Percentiles rank a stretch among this genome's conserved stretches.
These are phyloP conservation scores for Calephelis perditalis DNA, from an alignment of 2,888 invertebrate species.

Conservation along the genomic window DNA sequence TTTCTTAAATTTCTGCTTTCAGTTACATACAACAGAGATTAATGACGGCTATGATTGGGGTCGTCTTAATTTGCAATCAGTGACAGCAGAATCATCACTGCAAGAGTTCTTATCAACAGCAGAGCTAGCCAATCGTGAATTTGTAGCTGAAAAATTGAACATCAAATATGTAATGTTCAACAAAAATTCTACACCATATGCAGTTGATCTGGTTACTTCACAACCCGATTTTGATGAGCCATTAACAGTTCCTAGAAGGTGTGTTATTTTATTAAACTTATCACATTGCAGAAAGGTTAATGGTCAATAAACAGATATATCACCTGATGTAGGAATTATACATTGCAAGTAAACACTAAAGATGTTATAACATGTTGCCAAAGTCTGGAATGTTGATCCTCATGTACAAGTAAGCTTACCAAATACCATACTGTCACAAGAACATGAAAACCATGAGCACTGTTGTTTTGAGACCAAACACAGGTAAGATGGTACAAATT, in stretches of 20 bases:
- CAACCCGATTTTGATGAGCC: constrained; percentile 69
- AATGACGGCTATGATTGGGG: constrained; percentile 96
- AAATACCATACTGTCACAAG: too few relatives aligned
- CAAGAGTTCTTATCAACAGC: constrained; percentile 98
- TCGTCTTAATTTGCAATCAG: constrained; percentile 91
- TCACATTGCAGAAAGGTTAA: too few relatives aligned
- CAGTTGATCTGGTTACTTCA: constrained; percentile 56
- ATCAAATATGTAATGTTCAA: constrained; percentile 70
- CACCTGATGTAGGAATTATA: too few relatives aligned
- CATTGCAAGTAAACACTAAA: too few relatives aligned
- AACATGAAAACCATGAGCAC: too few relatives aligned
- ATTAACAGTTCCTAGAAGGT: constrained; percentile 86
- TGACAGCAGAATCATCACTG: constrained; percentile 96
- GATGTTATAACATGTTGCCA: too few relatives aligned
- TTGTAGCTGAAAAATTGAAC: constrained; percentile 93
- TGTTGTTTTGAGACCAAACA: too few relatives aligned
- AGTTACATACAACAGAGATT: constrained; percentile 92
- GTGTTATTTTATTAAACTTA: constrained; percentile 21
- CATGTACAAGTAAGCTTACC: too few relatives aligned
- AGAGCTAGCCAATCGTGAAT: constrained; percentile 95
- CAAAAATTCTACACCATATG: constrained; percentile 48
- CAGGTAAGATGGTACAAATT: too few relatives aligned
- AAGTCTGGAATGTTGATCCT: too few relatives aligned
- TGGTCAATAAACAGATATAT: too few relatives aligned
- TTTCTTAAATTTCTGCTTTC: constrained; percentile 28